Evolutionary conservation across 1,140 invertebrate species (phyloP).

Genomic region (Nilaparvata lugens): DNA sequence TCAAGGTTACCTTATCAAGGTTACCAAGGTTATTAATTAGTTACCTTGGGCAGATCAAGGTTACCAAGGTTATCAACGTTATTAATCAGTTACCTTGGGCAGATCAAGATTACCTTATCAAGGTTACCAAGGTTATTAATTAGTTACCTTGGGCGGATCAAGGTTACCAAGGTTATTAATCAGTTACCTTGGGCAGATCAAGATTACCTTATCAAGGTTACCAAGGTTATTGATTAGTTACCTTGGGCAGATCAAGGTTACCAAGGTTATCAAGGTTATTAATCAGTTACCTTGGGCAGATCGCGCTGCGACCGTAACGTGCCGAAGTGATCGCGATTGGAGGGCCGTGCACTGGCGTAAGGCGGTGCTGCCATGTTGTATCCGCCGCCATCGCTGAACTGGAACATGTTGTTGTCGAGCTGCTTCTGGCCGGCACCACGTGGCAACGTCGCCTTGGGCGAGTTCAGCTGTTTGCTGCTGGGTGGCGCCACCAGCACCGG

Average conservation of each 20-base stretch:
- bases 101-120: too few relatives aligned
- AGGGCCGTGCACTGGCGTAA: conserved; percentile 47
- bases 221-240: too few relatives aligned
- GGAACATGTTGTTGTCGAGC: conserved; percentile 24
- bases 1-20: too few relatives aligned
- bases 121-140: too few relatives aligned
- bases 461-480: conserved; percentile 51
- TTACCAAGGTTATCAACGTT: too few relatives aligned
- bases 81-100: too few relatives aligned
- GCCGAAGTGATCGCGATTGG: conserved; percentile 67
- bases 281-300: conserved; percentile 24
- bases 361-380: conserved; percentile 38
- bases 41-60: too few relatives aligned
- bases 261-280: neutral
- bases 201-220: too few relatives aligned
- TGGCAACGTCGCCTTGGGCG: conserved; percentile 65
- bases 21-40: too few relatives aligned
- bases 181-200: too few relatives aligned
- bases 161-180: too few relatives aligned
- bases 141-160: too few relatives aligned
- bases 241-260: neutral
- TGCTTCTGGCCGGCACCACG: conserved; percentile 33
- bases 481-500: conserved; percentile 67
- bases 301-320: conserved; percentile 73
- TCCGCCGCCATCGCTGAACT: conserved; percentile 24